Evolutionary conservation across 2,797 vertebrate species (phyloP), one percentile per base, ranked within the genome.

Genomic region (Poecile montanus): DNA sequence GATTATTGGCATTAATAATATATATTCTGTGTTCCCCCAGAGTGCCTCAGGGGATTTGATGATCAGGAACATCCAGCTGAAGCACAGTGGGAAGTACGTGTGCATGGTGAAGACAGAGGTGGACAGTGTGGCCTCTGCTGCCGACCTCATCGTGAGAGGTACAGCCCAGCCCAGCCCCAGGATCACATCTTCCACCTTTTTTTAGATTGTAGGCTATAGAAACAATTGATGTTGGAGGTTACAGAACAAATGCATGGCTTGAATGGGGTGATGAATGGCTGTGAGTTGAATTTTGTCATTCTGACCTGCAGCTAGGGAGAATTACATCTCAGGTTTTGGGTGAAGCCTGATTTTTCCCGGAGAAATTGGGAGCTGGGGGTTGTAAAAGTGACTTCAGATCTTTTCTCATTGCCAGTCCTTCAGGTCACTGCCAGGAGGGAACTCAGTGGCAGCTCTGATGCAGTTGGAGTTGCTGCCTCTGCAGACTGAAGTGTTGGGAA

Each of bases 21-120:
- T 34, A 11, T 23, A 36, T 19, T 88, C 36, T 81, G 67, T 89
- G 25, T 90, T 63, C 91, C n/a, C 56, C 26, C 96, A 99, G 99
- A 99, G 97, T 62, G 98, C 98, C 7, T 98, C 99, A 0, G 99
- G 99, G 6, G 99, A 99, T 96, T 94, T 99, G 79, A 99, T 99
- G 99, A 98, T 99, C 95, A 98, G 99, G 82, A 99, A 99, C 98
- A 99, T 99, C 95, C 99, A 99, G 97, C 97, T 99, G 92, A 99
- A 98, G 77, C 99, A 99, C 11, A 98, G 98, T 51, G 99, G 99
- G 38, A 99, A 98, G 81, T 99, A 99, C 0, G 98, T 99, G 42
- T 99, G 99, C 21, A 97, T 98, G 95, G 98, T 99, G 75, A 98
- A 99, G 96, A 99, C 99, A 0, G 98, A 98, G 10, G 99, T 99